phyloP scores from a whole-genome alignment of 37 sponge, comb jelly and placozoan genomes.

The Eunapius fragilis region DNA sequence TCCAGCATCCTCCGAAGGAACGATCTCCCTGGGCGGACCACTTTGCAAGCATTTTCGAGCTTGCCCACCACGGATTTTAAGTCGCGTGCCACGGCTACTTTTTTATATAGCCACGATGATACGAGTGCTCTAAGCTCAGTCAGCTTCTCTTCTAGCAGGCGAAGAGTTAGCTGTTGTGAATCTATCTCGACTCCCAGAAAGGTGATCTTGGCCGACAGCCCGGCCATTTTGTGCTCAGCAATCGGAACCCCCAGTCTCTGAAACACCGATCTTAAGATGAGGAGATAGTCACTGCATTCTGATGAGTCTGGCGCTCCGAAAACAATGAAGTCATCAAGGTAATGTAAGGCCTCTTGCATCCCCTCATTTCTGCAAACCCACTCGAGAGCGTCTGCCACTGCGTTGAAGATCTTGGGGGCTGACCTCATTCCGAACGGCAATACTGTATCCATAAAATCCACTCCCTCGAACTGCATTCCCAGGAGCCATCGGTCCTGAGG shows the following conservation, averaged over 20 bases:
- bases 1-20: conserved; percentile 5
- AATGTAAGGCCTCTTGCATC: not conserved
- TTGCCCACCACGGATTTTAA: conserved; percentile 3
- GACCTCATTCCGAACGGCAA: not conserved
- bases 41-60: conserved; percentile 6
- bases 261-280: too few species aligned
- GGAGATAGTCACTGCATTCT: not conserved
- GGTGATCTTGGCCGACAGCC: too few species aligned
- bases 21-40: conserved; percentile 8
- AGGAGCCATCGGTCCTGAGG: not conserved
- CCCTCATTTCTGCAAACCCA: not conserved
- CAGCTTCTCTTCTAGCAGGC: conserved; percentile 7
- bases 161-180: not conserved
- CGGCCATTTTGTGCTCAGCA: too few species aligned
- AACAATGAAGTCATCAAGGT: too few species aligned
- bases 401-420: conserved; percentile 4
- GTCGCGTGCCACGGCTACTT: not conserved
- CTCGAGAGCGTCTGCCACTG: conserved; percentile 19
- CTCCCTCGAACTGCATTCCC: not conserved
- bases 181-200: not conserved
- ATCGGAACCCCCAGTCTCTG: too few species aligned
- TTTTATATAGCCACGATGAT: too few species aligned
- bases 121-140: not conserved
- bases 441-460: not conserved
- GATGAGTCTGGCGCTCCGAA: too few species aligned